Evolutionary conservation across 2,888 invertebrate genomes (phyloP), one percentile per base, ranked within the genome.

Genomic region (Oasisia sp.): DNA sequence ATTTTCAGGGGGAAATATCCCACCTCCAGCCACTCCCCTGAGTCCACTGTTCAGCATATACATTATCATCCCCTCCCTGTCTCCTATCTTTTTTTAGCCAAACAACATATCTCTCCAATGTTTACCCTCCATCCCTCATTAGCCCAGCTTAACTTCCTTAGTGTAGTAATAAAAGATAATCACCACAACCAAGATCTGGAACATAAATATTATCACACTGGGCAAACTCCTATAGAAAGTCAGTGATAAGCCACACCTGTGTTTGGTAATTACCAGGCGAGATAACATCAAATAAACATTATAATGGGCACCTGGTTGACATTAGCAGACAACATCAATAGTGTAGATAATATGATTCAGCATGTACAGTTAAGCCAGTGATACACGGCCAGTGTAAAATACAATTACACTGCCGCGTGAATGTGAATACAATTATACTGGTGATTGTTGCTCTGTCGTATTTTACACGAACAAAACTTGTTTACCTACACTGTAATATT

Each of bases 351-450:
- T 74, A 74, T 27, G 74, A n/a, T 74, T 74, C 27, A 74, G 14
- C 27, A 27, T 74, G 74, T 7, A 74, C 27, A 27, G 74, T 74
- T 27, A 74, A 27, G 74, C n/a, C n/a, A 5, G n/a, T n/a, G 74
- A 74, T 27, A 74, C 74, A 74, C n/a, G 1, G 27, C n/a, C 74
- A 74, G 5, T 74, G 74, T 19, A 19, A 74, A 38, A 74, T n/a
- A 74, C n/a, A n/a, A 27, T 74, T 74, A 74, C 27, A 19, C 74
- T 94, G n/a, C 74, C n/a, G 74, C 74, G 27, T 27, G 74, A 74
- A 27, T 74, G 27, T 74, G 27, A 74, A 74, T 74, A 74, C 8
- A 12, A 14, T 38, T 9, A 50, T 14, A 50, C 74, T 74, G 27
- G 74, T 1, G 38, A 38, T 38, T 56, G 56, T 56, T n/a, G 19